phyloP scores from a whole-genome alignment of 2,113 vertebrate species.

The Ia io region DNA sequence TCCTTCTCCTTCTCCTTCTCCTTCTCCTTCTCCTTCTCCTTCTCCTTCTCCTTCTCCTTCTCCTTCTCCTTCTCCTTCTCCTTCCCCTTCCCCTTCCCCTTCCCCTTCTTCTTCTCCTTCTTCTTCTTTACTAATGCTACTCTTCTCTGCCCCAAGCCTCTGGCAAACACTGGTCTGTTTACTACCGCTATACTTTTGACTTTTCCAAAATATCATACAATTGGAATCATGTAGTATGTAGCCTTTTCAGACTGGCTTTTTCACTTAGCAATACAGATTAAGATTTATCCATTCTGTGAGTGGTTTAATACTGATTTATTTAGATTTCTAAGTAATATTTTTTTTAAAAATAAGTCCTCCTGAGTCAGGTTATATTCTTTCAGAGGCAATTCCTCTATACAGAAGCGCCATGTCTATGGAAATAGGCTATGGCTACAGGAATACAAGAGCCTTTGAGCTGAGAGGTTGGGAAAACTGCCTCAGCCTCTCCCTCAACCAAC shows the following conservation, averaged over 20 bases:
- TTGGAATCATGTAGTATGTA: background rate
- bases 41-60: too few relatives aligned
- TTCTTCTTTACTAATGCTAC: background rate
- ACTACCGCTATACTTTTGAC: background rate
- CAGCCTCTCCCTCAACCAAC: background rate
- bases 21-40: too few relatives aligned
- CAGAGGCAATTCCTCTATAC: background rate
- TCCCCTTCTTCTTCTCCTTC: too few relatives aligned
- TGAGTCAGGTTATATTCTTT: background rate
- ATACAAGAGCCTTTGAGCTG: background rate
- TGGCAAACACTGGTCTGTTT: background rate
- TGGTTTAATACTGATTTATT: background rate
- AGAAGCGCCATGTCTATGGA: background rate
- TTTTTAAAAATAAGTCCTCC: too few relatives aligned
- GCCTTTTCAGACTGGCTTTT: background rate
- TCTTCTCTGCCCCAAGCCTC: background rate
- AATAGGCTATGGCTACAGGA: background rate
- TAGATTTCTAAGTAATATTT: background rate
- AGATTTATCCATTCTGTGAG: background rate
- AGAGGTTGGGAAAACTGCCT: background rate
- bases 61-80: too few relatives aligned
- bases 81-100: accelerated
- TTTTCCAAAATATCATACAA: background rate
- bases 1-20: too few relatives aligned
- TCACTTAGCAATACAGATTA: background rate